Base-by-base conservation (phyloP, 2,113 vertebrate genomes). In the Falco punctatus region DNA sequence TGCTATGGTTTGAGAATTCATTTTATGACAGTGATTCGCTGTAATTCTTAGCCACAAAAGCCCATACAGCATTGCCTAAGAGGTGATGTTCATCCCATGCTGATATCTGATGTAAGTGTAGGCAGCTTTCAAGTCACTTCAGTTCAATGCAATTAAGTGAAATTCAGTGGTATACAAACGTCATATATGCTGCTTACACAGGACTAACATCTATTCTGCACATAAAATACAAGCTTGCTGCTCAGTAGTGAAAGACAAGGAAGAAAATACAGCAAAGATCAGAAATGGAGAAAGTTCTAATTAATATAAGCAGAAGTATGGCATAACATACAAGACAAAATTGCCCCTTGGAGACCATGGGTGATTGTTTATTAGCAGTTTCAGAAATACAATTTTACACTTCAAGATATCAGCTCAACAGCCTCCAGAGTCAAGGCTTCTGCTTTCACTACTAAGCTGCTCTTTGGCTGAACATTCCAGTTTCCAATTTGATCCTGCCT, bases 401-500 rank as follows among this genome's bases (percentile, higher is more conserved):
- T 92, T 66, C 74, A 81, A 90, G 75, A 46, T 70, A 81, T 3
- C 78, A 59, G 57, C 77, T 91, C 70, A 79, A 3, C 42, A 86
- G 83, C 46, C 67, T 97, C 88, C 75, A 55, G 88, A 88, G 78
- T 77, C 67, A 84, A 21, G 11, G 72, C 71, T 96, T 94, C 92
- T 95, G 93, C 90, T 97, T 91, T 95, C 81, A 61, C 77, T 65
- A 32, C 73, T 59, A 72, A 64, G 82, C 81, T 93, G 86, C 24
- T 93, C 48, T 96, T 96, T 96, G 94, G 75, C 75, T 94, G 66
- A 80, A 91, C 27, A 38, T 88, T 81, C 78, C 81, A 86, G 62
- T 77, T 96, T 95, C 93, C 82, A 86, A 38, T 96, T 98, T 97
- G 93, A 96, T 93, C 81, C 87, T 89, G 92, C 75, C 74, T 92